A percentile compares a stretch with the other conserved stretches of the same genome.
Evolutionary conservation across 2,797 vertebrate species (phyloP).

Genomic region (Crypturellus tataupa): DNA sequence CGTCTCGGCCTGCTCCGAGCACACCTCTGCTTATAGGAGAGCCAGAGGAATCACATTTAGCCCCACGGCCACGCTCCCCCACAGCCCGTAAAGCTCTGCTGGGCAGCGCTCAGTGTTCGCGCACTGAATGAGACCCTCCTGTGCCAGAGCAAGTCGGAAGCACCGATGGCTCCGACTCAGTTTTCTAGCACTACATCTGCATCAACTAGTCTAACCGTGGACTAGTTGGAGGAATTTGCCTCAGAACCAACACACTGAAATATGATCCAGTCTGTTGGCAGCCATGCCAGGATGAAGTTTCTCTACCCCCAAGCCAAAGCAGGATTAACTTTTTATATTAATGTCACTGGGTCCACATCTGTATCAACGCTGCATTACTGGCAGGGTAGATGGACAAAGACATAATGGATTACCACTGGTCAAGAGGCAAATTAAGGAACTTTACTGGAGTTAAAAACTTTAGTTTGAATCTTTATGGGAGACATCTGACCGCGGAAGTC

Average conservation of each 20-base stretch:
- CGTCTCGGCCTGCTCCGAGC: slow-evolving; percentile 94
- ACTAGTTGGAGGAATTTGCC: background rate
- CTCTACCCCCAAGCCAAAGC: background rate
- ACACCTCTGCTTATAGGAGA: slow-evolving; percentile 93
- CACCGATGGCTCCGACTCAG: background rate
- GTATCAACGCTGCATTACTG: background rate
- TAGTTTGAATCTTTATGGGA: background rate
- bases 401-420: background rate
- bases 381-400: background rate
- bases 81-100: background rate
- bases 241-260: background rate
- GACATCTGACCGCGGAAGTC: background rate
- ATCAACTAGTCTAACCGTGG: background rate
- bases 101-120: background rate
- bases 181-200: background rate
- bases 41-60: slow-evolving; percentile 84
- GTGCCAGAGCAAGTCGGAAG: background rate
- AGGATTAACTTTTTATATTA: background rate
- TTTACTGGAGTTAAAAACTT: too few species aligned
- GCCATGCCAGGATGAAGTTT: background rate
- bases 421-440: background rate
- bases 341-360: too few species aligned
- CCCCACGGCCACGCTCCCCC: too few species aligned
- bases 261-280: background rate
- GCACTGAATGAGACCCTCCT: fast-evolving